Percentiles rank a stretch among this genome's conserved stretches.
Evolutionary conservation across 1,140 invertebrate genomes (phyloP).

Genomic region (Hormaphis cornu): DNA sequence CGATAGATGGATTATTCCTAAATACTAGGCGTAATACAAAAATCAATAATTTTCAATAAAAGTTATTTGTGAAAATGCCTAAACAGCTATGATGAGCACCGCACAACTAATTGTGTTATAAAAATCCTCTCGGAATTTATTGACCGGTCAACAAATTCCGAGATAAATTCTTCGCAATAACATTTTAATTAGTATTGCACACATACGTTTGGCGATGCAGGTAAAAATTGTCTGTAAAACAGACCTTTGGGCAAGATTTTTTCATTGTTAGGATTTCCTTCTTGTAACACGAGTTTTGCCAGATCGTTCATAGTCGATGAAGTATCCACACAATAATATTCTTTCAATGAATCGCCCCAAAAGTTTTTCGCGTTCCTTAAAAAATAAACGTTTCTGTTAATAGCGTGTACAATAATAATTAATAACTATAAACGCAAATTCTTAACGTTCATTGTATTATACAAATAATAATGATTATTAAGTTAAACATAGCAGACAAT

Average conservation of each 20-base stretch:
- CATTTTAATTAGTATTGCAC: no score
- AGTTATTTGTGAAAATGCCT: no score
- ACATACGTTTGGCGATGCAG: slow-evolving; percentile 51
- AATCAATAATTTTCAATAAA: no score
- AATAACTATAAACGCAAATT: not conserved
- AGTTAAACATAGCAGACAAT: no score
- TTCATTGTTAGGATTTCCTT: slow-evolving; percentile 48
- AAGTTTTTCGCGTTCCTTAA: slow-evolving; percentile 59
- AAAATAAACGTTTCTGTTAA: slow-evolving; percentile 35
- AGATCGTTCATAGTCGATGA: slow-evolving; percentile 72
- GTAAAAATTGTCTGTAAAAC: slow-evolving; percentile 72
- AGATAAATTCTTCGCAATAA: no score
- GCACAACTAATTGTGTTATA: no score
- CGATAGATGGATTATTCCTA: no score
- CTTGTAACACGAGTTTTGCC: slow-evolving; percentile 57
- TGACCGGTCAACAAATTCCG: no score
- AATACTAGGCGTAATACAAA: no score
- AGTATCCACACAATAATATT: slow-evolving; percentile 73
- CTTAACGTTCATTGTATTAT: not conserved
- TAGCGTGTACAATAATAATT: not conserved
- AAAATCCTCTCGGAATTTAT: no score
- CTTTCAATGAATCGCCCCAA: slow-evolving; percentile 62
- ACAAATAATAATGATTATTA: no score
- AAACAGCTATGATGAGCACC: no score
- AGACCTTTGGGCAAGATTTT: slow-evolving; percentile 50